Percentiles rank a stretch among this genome's conserved stretches.
phyloP scores from a whole-genome alignment of 1,140 invertebrate species.

The Neuroterus valhalla region DNA sequence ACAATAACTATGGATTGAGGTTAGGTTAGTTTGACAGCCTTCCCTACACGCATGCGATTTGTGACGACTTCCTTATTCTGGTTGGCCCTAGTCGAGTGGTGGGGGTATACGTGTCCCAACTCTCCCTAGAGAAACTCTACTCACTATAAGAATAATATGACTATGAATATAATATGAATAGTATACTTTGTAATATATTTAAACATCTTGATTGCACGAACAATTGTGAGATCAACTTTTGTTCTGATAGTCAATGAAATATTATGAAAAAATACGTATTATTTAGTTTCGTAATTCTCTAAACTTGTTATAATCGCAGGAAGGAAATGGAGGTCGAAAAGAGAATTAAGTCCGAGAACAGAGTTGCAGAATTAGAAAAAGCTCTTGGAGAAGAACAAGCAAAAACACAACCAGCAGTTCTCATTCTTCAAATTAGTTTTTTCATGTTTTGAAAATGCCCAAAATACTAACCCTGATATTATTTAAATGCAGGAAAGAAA shows the following conservation, averaged over 20 bases:
- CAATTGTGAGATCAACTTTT: too few species aligned
- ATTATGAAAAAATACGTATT: not conserved
- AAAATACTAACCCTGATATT: constrained; percentile 5
- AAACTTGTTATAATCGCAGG: not conserved
- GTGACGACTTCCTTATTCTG: too few species aligned
- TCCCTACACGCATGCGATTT: too few species aligned
- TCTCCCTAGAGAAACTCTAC: too few species aligned
- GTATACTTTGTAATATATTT: too few species aligned
- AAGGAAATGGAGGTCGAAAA: constrained; percentile 13
- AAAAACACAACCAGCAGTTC: constrained; percentile 25
- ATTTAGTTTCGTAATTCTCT: not conserved
- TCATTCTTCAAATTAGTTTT: not conserved
- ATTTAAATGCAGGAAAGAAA: constrained; percentile 6
- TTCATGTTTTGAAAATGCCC: not conserved
- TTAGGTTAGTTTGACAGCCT: too few species aligned
- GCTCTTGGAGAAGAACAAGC: constrained; percentile 38
- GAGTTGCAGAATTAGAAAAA: constrained; percentile 28
- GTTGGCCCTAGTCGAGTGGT: too few species aligned
- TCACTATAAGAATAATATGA: too few species aligned
- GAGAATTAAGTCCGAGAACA: constrained; percentile 39
- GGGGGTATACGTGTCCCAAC: too few species aligned
- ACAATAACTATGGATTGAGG: too few species aligned
- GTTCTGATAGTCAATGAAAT: not conserved
- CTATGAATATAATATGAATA: too few species aligned
- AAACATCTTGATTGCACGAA: too few species aligned